Base-by-base conservation (phyloP, 2,113 vertebrate species). In the Charadrius vociferus region DNA sequence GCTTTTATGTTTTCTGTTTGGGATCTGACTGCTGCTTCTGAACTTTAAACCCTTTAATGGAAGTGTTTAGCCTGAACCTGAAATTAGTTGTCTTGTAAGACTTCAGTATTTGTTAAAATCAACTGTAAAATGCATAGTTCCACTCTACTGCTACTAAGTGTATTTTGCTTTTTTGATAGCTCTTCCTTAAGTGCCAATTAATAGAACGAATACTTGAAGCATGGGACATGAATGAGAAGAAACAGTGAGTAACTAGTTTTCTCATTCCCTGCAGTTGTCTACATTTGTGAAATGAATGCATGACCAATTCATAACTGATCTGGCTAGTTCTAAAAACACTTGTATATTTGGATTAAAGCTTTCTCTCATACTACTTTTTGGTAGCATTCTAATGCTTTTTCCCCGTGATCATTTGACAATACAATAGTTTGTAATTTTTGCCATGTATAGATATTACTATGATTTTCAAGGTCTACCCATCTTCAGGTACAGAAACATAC, bases 131-230 rank as follows among this genome's bases (percentile, higher is more conserved):
- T 70, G 45, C 11, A 4, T 37, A 37, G 4, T 74, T 83, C 14
- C 3, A 5, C 10, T 81, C 71, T 13, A 34, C n/a, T 84, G 19
- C 52, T 68, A 4, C 37, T 96, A 62, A 96, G n/a, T 9, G 7
- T 74, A 6, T 72, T 91, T 75, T 96, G 22, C 53, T 82, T 93
- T 68, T 95, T 81, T 95, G 55, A 49, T 72, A 99, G 99, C 98
- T 99, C 87, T 99, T 99, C 98, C 98, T 99, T 97, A 99, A 99
- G 98, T 99, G 99, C 98, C 99, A 99, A 91, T 98, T 99, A 97
- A 99, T 99, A 96, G 99, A 99, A 97, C 98, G 99, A 98, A 99
- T 99, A 97, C 96, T 99, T 95, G 99, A 99, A 55, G 99, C 99
- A 22, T 99, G 99, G 99, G 98, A 98, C 88, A 98, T 99, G 97